Percentiles rank a stretch among this genome's conserved stretches.
These are phyloP conservation scores for Cataglyphis livida DNA, from an alignment of 2,888 invertebrate species.

Conservation along the genomic window DNA sequence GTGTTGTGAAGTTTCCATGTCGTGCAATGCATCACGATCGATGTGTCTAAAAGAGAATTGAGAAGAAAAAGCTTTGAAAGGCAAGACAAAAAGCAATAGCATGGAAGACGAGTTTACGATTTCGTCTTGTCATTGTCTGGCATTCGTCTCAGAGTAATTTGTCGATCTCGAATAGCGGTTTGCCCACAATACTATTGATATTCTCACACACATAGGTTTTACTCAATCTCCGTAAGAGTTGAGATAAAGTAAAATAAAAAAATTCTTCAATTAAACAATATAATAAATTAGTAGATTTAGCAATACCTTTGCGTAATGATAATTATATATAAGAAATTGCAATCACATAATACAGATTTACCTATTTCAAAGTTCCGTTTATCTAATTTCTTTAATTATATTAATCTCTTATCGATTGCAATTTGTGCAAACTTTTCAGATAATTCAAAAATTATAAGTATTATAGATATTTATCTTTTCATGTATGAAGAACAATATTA, in stretches of 20 bases:
- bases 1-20: slow-evolving; percentile 36
- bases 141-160: slow-evolving; percentile 28
- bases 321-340: background rate
- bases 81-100: slow-evolving; percentile 23
- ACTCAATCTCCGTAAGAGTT: background rate
- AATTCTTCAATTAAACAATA: background rate
- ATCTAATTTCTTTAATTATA: background rate
- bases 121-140: slow-evolving; percentile 55
- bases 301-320: background rate
- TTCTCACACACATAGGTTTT: background rate
- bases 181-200: background rate
- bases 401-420: background rate
- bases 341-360: background rate
- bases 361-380: background rate
- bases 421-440: background rate
- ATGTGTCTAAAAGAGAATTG: background rate
- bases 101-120: slow-evolving; percentile 49
- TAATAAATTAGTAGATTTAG: background rate
- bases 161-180: slow-evolving; percentile 24
- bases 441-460: background rate
- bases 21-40: slow-evolving; percentile 34
- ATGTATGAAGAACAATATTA: background rate
- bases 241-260: too few relatives aligned
- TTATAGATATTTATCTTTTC: background rate
- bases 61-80: slow-evolving; percentile 42